Conservation (phyloP, 1,140 invertebrate genomes). For the Drosophila sp. region DNA sequence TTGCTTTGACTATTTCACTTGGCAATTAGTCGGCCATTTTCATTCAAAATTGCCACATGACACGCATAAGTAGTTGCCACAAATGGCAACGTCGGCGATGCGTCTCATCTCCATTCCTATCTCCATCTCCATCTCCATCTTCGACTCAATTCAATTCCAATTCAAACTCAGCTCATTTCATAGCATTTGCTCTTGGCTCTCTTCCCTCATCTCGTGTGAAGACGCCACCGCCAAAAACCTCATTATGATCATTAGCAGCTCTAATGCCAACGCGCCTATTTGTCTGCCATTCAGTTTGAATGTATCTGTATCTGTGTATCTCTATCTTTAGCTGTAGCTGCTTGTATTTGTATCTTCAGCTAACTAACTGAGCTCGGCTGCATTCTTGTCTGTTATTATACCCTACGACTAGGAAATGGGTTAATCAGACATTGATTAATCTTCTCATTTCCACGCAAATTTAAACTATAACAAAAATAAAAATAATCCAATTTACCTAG, state of each 20-base stretch:
- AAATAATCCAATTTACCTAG: too few species aligned
- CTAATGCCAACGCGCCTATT: constrained; percentile 25
- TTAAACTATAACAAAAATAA: too few species aligned
- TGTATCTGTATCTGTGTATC: neutral
- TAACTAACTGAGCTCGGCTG: neutral
- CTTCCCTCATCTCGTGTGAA: constrained; percentile 6
- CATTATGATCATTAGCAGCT: constrained; percentile 56
- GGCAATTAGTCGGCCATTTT: constrained; percentile 62
- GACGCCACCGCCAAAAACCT: constrained; percentile 32
- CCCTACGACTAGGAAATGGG: too few species aligned
- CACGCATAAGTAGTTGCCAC: constrained; percentile 63
- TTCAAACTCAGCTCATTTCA: constrained; percentile 13
- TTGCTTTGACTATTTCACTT: constrained; percentile 34
- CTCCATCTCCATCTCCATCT: neutral
- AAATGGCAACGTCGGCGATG: constrained; percentile 36
- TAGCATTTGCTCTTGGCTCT: constrained; percentile 6
- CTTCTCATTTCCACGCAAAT: too few species aligned
- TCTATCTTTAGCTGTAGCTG: neutral
- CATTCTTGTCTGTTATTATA: too few species aligned
- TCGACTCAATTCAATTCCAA: constrained; percentile 9
- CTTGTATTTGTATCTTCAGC: constrained; percentile 1
- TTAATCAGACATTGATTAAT: too few species aligned
- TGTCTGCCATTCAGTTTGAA: neutral
- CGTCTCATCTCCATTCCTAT: constrained; percentile 10
- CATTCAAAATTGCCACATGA: constrained; percentile 62